Evolutionary conservation across 2,888 invertebrate genomes (phyloP).

Genomic region (Cepaea hortensis): DNA sequence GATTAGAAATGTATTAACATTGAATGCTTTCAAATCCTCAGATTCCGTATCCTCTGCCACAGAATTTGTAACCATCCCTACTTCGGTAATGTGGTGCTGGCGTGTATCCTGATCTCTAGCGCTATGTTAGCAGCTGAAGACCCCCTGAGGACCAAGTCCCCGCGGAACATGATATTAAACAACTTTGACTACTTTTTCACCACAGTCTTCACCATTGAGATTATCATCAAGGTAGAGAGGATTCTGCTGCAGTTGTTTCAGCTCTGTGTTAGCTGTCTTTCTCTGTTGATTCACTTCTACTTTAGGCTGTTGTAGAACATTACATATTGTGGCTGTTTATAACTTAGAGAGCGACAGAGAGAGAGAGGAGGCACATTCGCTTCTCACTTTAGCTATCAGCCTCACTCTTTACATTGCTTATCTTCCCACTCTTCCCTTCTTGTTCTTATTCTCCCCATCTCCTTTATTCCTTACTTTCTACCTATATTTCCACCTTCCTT

Average conservation of each 20-base stretch:
- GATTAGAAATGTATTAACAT: neutral
- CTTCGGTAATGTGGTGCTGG: constrained; percentile 96
- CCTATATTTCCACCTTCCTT: too few species aligned
- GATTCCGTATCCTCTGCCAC: constrained; percentile 96
- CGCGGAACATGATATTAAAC: constrained; percentile 92
- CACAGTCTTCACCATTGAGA: constrained; percentile 97
- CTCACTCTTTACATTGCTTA: too few species aligned
- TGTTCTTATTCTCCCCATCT: too few species aligned
- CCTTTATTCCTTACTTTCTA: too few species aligned
- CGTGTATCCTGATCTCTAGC: constrained; percentile 98
- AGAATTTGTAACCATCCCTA: constrained; percentile 95
- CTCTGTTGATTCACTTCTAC: neutral
- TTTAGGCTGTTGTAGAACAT: neutral
- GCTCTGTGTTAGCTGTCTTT: neutral
- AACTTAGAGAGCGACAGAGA: too few species aligned
- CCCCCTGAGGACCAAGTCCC: constrained; percentile 87
- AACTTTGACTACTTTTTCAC: constrained; percentile 99
- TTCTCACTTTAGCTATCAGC: too few species aligned
- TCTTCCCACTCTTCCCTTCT: too few species aligned
- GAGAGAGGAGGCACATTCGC: too few species aligned
- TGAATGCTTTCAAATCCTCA: constrained; percentile 53
- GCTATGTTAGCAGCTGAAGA: constrained; percentile 99
- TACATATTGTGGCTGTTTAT: neutral
- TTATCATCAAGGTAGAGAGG: constrained; percentile 89
- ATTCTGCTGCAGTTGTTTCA: neutral